Evolutionary conservation across 2,888 invertebrate genomes (phyloP).

Genomic region (Dioctria linearis): DNA sequence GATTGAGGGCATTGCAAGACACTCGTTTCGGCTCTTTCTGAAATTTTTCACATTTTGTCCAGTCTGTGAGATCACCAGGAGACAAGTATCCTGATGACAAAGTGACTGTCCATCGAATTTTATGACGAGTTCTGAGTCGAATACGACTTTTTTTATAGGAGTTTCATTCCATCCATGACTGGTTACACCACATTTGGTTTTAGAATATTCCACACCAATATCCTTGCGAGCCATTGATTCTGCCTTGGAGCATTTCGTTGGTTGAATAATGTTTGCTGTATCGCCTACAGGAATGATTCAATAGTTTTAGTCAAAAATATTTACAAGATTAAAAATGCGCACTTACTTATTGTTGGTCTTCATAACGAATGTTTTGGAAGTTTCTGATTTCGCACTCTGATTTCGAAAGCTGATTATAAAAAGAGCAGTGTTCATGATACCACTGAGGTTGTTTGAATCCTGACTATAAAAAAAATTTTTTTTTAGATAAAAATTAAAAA

Average conservation of each 20-base stretch:
- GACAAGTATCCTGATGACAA: slow-evolving; percentile 97
- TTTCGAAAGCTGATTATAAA: slow-evolving; percentile 83
- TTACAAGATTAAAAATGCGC: too few species aligned
- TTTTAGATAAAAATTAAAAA: too few species aligned
- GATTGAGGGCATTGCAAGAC: slow-evolving; percentile 79
- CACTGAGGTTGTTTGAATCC: too few species aligned
- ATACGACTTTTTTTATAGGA: slow-evolving; percentile 88
- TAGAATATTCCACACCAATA: slow-evolving; percentile 87
- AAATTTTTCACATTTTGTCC: slow-evolving; percentile 87
- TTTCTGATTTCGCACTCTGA: slow-evolving; percentile 84
- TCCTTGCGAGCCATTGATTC: slow-evolving; percentile 74
- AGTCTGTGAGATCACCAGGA: slow-evolving; percentile 81
- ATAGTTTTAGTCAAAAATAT: neutral
- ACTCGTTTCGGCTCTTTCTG: slow-evolving; percentile 81
- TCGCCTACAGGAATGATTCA: neutral
- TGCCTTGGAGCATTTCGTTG: slow-evolving; percentile 70
- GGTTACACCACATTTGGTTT: slow-evolving; percentile 83
- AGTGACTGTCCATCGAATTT: slow-evolving; percentile 87
- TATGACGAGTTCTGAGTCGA: slow-evolving; percentile 83
- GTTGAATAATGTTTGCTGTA: slow-evolving; percentile 31
- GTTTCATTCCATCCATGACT: slow-evolving; percentile 87
- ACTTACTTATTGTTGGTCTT: slow-evolving; percentile 89
- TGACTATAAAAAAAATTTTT: too few species aligned
- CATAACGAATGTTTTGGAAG: slow-evolving; percentile 83
- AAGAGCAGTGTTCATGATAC: slow-evolving; percentile 92